These are phyloP conservation scores for Caenorhabditis parvicauda DNA, from an alignment of 2,888 invertebrate genomes.

Conservation along the genomic window DNA sequence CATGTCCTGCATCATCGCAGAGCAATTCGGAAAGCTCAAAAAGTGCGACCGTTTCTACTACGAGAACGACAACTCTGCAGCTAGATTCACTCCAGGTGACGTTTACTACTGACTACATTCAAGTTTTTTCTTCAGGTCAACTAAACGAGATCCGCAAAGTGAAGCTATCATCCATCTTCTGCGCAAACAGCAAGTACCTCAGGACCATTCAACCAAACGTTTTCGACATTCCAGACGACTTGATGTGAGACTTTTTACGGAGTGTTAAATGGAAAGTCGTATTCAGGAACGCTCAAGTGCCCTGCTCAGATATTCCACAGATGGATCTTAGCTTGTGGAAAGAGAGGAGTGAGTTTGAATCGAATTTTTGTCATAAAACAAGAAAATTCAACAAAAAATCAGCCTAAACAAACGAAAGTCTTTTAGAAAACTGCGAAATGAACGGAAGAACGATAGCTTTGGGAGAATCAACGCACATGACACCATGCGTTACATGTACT, in stretches of 20 bases:
- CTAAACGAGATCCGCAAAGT: conserved; percentile 81
- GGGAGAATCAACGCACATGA: conserved; percentile 59
- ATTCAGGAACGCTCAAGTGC: conserved; percentile 59
- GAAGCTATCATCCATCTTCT: conserved; percentile 80
- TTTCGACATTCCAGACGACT: conserved; percentile 76
- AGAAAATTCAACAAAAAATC: no score
- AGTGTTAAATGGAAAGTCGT: background rate
- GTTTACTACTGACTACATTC: no score
- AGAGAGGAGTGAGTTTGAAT: conserved; percentile 52
- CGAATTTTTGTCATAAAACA: no score
- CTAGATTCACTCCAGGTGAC: conserved; percentile 64
- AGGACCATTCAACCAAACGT: conserved; percentile 84
- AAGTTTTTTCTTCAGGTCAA: conserved; percentile 69
- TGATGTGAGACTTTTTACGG: conserved; percentile 41
- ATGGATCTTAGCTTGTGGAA: conserved; percentile 58
- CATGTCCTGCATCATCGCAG: conserved; percentile 90
- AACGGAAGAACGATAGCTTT: conserved; percentile 55
- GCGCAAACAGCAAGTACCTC: conserved; percentile 82
- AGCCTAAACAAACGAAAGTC: background rate
- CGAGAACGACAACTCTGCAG: conserved; percentile 62
- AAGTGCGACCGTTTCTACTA: conserved; percentile 96
- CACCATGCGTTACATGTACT: conserved; percentile 60
- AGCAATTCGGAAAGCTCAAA: conserved; percentile 70
- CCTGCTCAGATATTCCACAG: conserved; percentile 56
- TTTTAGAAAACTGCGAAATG: conserved; percentile 58